Percentiles rank a stretch among this genome's conserved stretches.
These are phyloP conservation scores for Dryomyza anilis DNA, from an alignment of 2,888 invertebrate species.

Conservation along the genomic window DNA sequence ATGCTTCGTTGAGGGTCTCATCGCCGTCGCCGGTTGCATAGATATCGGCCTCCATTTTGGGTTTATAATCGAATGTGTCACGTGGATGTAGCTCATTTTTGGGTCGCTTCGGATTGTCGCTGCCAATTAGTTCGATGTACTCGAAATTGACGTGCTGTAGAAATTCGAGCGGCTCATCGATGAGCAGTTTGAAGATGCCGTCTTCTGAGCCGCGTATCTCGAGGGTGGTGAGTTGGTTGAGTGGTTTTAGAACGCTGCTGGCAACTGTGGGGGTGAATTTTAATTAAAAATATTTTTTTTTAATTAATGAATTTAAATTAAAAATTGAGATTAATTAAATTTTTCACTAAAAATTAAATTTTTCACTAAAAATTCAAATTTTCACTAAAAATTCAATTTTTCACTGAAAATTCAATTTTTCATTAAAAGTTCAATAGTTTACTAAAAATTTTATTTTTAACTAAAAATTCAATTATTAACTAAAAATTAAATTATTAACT, in stretches of 20 bases:
- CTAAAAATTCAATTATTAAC: too few relatives aligned
- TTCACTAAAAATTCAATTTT: too few relatives aligned
- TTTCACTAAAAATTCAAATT: too few relatives aligned
- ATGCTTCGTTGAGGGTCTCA: not conserved
- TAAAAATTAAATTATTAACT: too few relatives aligned
- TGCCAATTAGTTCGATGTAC: slow-evolving; percentile 60
- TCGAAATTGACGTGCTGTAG: slow-evolving; percentile 66
- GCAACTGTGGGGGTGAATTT: slow-evolving; percentile 47
- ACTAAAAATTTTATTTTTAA: too few relatives aligned
- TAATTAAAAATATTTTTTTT: not conserved
- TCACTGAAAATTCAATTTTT: too few relatives aligned
- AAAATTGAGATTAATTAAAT: too few relatives aligned
- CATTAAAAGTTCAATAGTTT: too few relatives aligned
- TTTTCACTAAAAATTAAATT: too few relatives aligned
- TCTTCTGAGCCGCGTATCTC: slow-evolving; percentile 67
- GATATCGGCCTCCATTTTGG: slow-evolving; percentile 50
- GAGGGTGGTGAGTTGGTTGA: slow-evolving; percentile 64
- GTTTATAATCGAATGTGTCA: slow-evolving; percentile 58
- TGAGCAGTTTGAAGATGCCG: slow-evolving; percentile 60
- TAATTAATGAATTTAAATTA: not conserved
- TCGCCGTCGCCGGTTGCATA: slow-evolving; percentile 23
- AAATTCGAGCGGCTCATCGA: slow-evolving; percentile 62
- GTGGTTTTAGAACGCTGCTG: slow-evolving; percentile 51
- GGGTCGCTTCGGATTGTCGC: slow-evolving; percentile 55
- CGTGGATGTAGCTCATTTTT: slow-evolving; percentile 54